These are phyloP conservation scores for Anhinga anhinga DNA, from an alignment of 2,113 vertebrate genomes.

Conservation along the genomic window DNA sequence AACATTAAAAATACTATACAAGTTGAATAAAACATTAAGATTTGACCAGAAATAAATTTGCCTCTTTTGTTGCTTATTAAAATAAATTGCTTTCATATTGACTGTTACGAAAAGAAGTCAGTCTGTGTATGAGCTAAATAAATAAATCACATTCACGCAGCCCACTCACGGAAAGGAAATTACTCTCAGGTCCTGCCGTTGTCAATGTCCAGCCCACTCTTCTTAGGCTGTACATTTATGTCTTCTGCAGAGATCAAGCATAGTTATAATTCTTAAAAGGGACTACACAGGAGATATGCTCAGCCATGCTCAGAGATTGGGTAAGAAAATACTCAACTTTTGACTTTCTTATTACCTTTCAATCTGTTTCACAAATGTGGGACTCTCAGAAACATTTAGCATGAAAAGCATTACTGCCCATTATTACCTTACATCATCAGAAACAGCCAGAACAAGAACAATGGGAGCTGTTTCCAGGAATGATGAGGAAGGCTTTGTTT, in stretches of 20 bases:
- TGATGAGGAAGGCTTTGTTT: constrained; percentile 37
- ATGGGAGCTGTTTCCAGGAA: constrained; percentile 11
- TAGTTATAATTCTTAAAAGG: not conserved
- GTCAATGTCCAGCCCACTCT: not conserved
- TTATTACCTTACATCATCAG: not conserved
- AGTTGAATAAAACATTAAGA: not conserved
- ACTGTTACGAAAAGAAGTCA: not conserved
- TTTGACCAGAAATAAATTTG: not conserved
- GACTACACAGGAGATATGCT: not conserved
- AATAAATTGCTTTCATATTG: not conserved
- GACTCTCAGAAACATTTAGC: not conserved
- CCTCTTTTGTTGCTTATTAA: not conserved
- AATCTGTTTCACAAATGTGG: not conserved
- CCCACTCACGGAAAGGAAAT: not conserved
- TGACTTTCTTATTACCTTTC: not conserved
- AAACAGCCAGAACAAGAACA: constrained; percentile 20
- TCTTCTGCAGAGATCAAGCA: not conserved
- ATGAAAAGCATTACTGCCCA: not conserved
- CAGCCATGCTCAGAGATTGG: not conserved
- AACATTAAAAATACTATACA: not conserved
- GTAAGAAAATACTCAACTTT: not conserved
- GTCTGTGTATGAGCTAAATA: not conserved
- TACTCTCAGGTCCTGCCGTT: not conserved
- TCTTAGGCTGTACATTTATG: not conserved
- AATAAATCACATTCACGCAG: not conserved